Base-by-base conservation (phyloP, 1,140 invertebrate species). In the Sitodiplosis mosellana region DNA sequence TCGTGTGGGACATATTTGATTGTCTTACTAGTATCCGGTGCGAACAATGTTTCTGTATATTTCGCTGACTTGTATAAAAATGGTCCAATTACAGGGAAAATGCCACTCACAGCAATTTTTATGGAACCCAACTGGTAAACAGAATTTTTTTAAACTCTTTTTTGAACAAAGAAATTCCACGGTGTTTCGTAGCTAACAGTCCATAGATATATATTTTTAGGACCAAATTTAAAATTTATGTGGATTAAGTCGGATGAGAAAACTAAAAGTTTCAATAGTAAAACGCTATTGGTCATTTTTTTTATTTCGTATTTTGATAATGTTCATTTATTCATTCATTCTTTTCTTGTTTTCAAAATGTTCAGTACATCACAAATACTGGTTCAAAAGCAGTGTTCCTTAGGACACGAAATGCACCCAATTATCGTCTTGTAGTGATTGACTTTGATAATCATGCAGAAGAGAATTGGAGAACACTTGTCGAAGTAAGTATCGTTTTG, bases 401-500 rank as follows among this genome's bases (percentile, higher is more conserved):
- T 21, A 98, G 94, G 20, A 97, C 98, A 66, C 86, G 89, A 68
- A 77, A 90, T 66, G 87, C 94, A 14, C 82, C 88, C 17, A 92
- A 91, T 62, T 94, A 89, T 64, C 77, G 81, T 51, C 69, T 98
- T n/a, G 80, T 97, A 55, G 75, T 75, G 50, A 89, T 97, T 52
- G 87, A 97, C 67, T 74, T 97, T n/a, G 65, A 77, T 49, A 77
- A 87, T 55, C 79, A 78, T 20, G 68, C 67, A 7, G 70, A 83
- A 66, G 75, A 81, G 47, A 80, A 87, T 55, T 97, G 93, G 93
- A 67, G 67, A 15, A 83, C 79, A 6, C 66, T 98, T 3, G 72
- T 99, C 47, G 67, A 79, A 14, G 70, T 73, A 57, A 61, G 58
- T n/a, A n/a, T n/a, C n/a, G 10, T 27, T 27, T 27, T 27, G 27